Conservation (phyloP, 1,140 invertebrate genomes). For the Euura saliciscinereae region DNA sequence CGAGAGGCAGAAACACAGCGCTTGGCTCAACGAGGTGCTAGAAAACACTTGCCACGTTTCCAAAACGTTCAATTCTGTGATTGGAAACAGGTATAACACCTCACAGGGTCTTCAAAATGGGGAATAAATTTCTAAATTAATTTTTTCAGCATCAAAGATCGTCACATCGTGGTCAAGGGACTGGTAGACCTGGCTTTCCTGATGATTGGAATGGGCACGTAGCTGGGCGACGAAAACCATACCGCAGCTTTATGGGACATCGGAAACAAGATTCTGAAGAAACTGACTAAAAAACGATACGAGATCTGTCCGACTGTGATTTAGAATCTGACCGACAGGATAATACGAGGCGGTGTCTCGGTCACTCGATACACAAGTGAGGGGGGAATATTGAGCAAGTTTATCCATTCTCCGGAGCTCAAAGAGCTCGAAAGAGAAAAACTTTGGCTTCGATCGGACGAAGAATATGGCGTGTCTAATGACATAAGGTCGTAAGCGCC, state of each 20-base stretch:
- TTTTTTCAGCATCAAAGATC: conserved; percentile 56
- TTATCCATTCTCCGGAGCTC: too few species aligned
- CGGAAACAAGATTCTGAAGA: conserved; percentile 59
- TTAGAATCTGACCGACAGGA: conserved; percentile 56
- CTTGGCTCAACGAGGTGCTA: conserved; percentile 61
- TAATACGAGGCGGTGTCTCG: conserved; percentile 47
- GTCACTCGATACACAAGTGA: conserved; percentile 61
- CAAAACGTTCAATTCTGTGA: conserved; percentile 54
- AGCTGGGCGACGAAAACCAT: conserved; percentile 35
- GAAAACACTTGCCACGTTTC: conserved; percentile 47
- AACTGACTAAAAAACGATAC: conserved; percentile 58
- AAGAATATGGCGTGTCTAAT: too few species aligned
- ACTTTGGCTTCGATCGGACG: too few species aligned
- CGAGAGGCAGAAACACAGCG: conserved; percentile 53
- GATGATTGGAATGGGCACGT: conserved; percentile 53
- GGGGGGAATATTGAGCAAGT: too few species aligned
- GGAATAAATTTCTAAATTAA: conserved; percentile 12
- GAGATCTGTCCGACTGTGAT: conserved; percentile 56
- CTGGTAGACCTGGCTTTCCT: conserved; percentile 62
- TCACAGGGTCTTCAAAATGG: background rate
- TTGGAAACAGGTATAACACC: conserved; percentile 58
- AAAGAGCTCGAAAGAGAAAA: too few species aligned
- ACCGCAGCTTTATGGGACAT: conserved; percentile 49
- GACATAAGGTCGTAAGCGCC: too few species aligned
- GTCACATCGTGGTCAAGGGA: conserved; percentile 60